These are phyloP conservation scores for Trissolcus brochymenae DNA, from an alignment of 2,888 invertebrate species.

Conservation along the genomic window DNA sequence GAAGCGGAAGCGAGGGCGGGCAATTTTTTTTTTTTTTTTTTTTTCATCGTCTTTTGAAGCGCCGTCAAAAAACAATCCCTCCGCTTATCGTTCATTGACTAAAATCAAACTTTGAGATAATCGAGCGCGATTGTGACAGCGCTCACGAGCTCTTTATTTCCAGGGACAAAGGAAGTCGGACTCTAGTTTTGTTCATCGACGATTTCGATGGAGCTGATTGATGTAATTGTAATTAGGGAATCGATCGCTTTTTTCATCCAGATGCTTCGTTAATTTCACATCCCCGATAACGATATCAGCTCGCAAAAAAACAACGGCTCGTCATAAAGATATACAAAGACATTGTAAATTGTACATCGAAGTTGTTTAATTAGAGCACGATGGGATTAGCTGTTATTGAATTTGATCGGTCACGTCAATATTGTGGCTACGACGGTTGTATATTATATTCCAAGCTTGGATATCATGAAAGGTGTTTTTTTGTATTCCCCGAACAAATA, in stretches of 20 bases:
- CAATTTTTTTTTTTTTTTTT: constrained; percentile 29
- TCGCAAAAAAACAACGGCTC: constrained; percentile 21
- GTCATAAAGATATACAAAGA: constrained; percentile 12
- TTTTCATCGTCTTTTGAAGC: constrained; percentile 21
- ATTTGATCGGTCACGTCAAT: constrained; percentile 14
- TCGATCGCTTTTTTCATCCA: background rate
- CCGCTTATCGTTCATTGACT: constrained; percentile 57
- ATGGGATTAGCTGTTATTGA: constrained; percentile 34
- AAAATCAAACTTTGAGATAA: constrained; percentile 54
- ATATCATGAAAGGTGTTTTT: background rate
- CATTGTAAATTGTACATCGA: constrained; percentile 37
- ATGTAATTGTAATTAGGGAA: background rate
- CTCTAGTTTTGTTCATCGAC: constrained; percentile 26
- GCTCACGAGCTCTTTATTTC: constrained; percentile 55
- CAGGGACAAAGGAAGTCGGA: constrained; percentile 47
- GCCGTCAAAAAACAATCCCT: constrained; percentile 53
- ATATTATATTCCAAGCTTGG: constrained; percentile 4
- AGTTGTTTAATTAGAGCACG: constrained; percentile 27
- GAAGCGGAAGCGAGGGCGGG: constrained; percentile 55
- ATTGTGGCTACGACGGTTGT: background rate
- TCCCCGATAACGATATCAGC: constrained; percentile 18
- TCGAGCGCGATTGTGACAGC: constrained; percentile 52
- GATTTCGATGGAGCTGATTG: constrained; percentile 32
- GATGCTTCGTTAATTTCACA: background rate
- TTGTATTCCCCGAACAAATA: background rate